phyloP scores from a whole-genome alignment of 2,113 vertebrate species.

The Calyptommatus sinebrachiatus region DNA sequence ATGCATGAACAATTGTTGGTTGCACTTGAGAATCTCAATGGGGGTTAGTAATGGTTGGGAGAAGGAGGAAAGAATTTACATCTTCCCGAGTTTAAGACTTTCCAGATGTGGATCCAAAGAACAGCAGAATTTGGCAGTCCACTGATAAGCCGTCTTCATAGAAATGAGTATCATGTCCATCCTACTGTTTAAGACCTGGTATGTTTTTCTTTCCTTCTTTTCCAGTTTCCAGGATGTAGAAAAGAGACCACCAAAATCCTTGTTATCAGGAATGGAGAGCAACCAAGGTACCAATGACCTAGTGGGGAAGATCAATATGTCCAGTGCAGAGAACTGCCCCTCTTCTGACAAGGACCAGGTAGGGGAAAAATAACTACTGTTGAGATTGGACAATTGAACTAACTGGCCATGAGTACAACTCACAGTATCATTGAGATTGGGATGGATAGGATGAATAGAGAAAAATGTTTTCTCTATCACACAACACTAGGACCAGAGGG shows the following conservation, averaged over 20 bases:
- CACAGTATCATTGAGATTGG: not conserved
- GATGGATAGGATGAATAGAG: too few species aligned
- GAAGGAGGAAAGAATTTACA: too few species aligned
- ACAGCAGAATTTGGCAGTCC: not conserved
- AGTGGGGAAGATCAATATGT: slow-evolving; percentile 72
- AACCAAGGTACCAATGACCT: slow-evolving; percentile 72
- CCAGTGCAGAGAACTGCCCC: slow-evolving; percentile 77
- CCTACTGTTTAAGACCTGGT: not conserved
- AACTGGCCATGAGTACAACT: not conserved
- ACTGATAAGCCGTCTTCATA: too few species aligned
- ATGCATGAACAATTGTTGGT: too few species aligned
- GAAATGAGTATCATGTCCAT: too few species aligned
- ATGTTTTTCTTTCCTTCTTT: not conserved
- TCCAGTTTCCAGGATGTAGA: slow-evolving; percentile 78
- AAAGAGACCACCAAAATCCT: slow-evolving; percentile 67
- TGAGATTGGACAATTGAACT: not conserved
- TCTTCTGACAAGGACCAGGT: slow-evolving; percentile 83
- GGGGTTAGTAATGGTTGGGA: too few species aligned
- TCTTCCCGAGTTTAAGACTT: too few species aligned
- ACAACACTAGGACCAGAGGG: too few species aligned
- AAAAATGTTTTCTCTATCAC: too few species aligned
- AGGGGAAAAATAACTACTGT: slow-evolving; percentile 28
- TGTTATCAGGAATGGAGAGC: slow-evolving; percentile 73
- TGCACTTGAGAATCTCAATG: not conserved
- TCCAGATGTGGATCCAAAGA: too few species aligned